Conservation (phyloP, 2,113 vertebrate genomes). For the Lophotis ruficrista region DNA sequence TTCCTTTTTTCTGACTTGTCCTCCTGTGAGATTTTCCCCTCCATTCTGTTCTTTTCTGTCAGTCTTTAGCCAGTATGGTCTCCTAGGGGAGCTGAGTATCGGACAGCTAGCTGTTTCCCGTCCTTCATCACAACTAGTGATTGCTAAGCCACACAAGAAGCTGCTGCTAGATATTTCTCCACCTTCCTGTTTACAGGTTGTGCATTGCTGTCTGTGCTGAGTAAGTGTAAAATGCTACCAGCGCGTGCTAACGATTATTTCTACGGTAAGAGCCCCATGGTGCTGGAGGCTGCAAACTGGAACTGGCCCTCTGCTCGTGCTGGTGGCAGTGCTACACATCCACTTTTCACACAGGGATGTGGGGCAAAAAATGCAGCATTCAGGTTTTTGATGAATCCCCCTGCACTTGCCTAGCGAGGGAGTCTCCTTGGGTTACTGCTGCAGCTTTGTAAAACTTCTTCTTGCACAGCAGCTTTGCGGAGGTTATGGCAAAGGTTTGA, state of each 20-base stretch:
- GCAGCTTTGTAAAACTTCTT: background rate
- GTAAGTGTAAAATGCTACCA: background rate
- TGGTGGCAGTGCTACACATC: background rate
- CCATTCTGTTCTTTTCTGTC: background rate
- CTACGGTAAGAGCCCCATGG: accelerated
- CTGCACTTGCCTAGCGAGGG: background rate
- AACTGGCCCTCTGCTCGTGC: background rate
- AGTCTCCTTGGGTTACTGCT: background rate
- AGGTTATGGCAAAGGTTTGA: accelerated
- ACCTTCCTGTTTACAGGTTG: background rate
- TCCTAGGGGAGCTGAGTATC: background rate
- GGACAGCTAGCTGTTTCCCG: background rate
- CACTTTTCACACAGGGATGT: background rate
- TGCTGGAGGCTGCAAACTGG: background rate
- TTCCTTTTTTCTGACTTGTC: background rate
- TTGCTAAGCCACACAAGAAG: background rate
- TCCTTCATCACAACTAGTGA: background rate
- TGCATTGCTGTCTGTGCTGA: background rate
- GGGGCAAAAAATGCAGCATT: background rate
- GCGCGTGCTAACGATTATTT: background rate
- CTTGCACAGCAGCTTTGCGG: background rate
- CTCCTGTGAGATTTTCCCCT: background rate
- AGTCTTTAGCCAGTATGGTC: background rate
- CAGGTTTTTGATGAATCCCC: background rate
- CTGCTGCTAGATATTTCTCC: background rate